Evolutionary conservation across 2,888 invertebrate species (phyloP).

Genomic region (Ophonus ardosiacus): DNA sequence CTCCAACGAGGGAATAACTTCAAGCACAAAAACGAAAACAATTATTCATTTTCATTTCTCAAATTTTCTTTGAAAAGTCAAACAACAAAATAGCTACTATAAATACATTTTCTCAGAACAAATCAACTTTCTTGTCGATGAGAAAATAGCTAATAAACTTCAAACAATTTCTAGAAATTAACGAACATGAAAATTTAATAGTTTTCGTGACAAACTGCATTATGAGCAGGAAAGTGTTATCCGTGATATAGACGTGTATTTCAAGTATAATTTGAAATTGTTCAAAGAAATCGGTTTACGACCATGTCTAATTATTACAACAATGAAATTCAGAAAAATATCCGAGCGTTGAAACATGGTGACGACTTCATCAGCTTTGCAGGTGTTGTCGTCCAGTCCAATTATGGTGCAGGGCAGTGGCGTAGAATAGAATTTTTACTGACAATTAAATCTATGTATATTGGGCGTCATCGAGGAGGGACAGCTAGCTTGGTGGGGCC

Average conservation of each 20-base stretch:
- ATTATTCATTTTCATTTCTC: slow-evolving; percentile 11
- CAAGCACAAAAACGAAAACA: not conserved
- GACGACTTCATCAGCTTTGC: slow-evolving; percentile 45
- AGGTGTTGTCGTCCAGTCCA: slow-evolving; percentile 47
- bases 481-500: too few species aligned
- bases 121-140: not conserved
- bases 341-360: slow-evolving; percentile 19
- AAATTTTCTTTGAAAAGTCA: slow-evolving; percentile 6
- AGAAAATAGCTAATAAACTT: slow-evolving; percentile 7
- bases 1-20: not conserved
- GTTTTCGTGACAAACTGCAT: not conserved
- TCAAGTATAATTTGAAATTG: not conserved
- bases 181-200: slow-evolving; percentile 16
- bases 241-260: slow-evolving; percentile 1
- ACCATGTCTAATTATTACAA: slow-evolving; percentile 38
- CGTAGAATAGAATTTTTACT: not conserved
- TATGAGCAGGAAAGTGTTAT: not conserved
- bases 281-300: not conserved
- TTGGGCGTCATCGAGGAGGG: too few species aligned
- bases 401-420: slow-evolving; percentile 18
- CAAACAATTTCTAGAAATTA: not conserved
- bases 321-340: slow-evolving; percentile 11
- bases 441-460: too few species aligned
- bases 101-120: not conserved
- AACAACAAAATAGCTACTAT: not conserved